These are phyloP conservation scores for Mus minutoides DNA, from an alignment of 2,797 vertebrate genomes.

Conservation along the genomic window DNA sequence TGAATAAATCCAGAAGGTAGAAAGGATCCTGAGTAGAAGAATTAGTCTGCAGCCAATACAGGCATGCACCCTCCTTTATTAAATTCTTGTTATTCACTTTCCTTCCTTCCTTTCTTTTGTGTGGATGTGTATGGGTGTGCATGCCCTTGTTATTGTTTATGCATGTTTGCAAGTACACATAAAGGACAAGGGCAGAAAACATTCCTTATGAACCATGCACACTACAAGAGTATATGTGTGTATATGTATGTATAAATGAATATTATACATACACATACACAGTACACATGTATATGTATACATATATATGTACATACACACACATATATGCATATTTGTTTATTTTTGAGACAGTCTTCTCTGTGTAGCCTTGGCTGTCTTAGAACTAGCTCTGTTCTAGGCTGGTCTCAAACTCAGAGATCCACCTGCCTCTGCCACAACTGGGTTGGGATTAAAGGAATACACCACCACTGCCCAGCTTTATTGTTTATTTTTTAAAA, in stretches of 20 bases:
- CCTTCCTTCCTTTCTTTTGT: background rate
- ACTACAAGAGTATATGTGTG: no score
- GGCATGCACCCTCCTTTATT: background rate
- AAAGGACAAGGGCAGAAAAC: background rate
- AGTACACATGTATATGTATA: no score
- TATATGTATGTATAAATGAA: no score
- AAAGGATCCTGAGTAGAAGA: constrained; percentile 11
- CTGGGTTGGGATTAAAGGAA: background rate
- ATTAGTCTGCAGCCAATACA: constrained; percentile 5
- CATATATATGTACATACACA: no score
- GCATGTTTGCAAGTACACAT: background rate
- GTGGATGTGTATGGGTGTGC: background rate
- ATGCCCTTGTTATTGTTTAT: background rate
- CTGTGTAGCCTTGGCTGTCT: background rate
- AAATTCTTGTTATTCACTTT: background rate
- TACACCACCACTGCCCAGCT: background rate
- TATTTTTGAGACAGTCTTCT: background rate
- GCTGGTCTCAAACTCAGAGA: background rate
- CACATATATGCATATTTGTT: background rate
- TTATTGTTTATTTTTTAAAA: background rate
- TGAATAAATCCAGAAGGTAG: background rate
- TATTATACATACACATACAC: no score
- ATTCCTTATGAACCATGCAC: background rate
- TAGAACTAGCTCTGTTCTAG: background rate
- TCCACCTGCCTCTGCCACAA: background rate